A percentile compares a stretch with the other conserved stretches of the same genome.
Conservation (phyloP, 2,888 invertebrate genomes). For the Agrenia bidenticulata region DNA sequence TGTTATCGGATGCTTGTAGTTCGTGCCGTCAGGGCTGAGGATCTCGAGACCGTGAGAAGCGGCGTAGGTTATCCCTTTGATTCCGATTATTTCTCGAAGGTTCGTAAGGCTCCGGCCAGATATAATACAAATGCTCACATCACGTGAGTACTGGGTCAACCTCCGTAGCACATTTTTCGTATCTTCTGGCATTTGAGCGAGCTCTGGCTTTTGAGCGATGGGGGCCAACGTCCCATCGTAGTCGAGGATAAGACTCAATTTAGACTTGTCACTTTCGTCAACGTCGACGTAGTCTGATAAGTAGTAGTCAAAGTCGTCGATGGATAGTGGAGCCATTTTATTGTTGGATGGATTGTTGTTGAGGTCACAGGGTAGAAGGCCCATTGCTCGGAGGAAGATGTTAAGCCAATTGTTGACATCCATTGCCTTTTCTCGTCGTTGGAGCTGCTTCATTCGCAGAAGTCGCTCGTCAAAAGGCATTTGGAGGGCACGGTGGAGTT, state of each 20-base stretch:
- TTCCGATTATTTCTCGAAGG: slow-evolving; percentile 57
- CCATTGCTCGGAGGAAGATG: slow-evolving; percentile 56
- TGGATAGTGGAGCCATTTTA: slow-evolving; percentile 55
- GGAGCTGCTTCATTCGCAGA: slow-evolving; percentile 57
- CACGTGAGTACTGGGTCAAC: slow-evolving; percentile 55
- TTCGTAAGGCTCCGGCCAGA: slow-evolving; percentile 57
- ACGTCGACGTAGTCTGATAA: slow-evolving; percentile 55
- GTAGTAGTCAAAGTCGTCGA: slow-evolving; percentile 57
- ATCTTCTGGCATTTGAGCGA: slow-evolving; percentile 57
- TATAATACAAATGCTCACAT: slow-evolving; percentile 58
- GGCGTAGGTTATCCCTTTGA: slow-evolving; percentile 58
- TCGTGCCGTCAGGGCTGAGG: slow-evolving; percentile 57
- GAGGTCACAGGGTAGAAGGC: slow-evolving; percentile 54
- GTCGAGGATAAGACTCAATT: slow-evolving; percentile 57
- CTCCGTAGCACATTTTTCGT: slow-evolving; percentile 56
- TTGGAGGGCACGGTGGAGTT: slow-evolving; percentile 57
- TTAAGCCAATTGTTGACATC: slow-evolving; percentile 58
- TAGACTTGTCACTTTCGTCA: slow-evolving; percentile 53
- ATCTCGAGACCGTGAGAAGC: slow-evolving; percentile 59
- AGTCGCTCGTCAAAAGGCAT: slow-evolving; percentile 58
- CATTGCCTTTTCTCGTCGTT: slow-evolving; percentile 56
- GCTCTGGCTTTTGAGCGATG: slow-evolving; percentile 57
- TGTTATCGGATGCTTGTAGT: slow-evolving; percentile 58
- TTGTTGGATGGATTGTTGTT: slow-evolving; percentile 53
- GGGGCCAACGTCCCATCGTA: slow-evolving; percentile 59